Conservation (phyloP, 2,888 invertebrate genomes). For the Morpho helenor region DNA sequence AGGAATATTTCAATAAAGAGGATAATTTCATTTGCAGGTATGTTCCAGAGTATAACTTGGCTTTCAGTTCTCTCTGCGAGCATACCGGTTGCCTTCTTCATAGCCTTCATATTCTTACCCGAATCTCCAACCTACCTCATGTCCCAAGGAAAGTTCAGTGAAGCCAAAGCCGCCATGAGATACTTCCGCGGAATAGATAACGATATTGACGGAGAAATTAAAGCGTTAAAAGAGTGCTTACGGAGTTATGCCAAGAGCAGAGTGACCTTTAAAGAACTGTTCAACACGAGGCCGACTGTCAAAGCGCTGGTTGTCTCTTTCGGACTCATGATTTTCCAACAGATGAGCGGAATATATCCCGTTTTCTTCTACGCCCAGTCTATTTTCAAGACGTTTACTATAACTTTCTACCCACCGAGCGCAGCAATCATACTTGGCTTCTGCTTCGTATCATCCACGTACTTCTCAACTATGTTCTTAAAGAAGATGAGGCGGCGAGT, state of each 20-base stretch:
- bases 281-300: conserved; percentile 57
- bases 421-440: conserved; percentile 80
- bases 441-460: conserved; percentile 78
- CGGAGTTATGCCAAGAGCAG: conserved; percentile 62
- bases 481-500: conserved; percentile 81
- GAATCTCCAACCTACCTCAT: conserved; percentile 84
- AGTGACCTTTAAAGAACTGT: conserved; percentile 65
- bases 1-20: background rate
- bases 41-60: conserved; percentile 60
- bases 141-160: conserved; percentile 72
- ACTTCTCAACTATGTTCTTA: conserved; percentile 76
- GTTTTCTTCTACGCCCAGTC: conserved; percentile 79
- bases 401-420: conserved; percentile 54
- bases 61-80: conserved; percentile 60
- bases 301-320: conserved; percentile 72
- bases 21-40: conserved; percentile 47
- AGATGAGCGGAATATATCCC: conserved; percentile 80
- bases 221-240: conserved; percentile 64
- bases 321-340: conserved; percentile 83
- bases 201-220: conserved; percentile 77
- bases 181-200: conserved; percentile 82
- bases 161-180: conserved; percentile 80
- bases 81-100: conserved; percentile 64
- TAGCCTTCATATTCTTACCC: conserved; percentile 81
- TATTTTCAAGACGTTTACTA: conserved; percentile 73